A percentile compares a stretch with the other conserved stretches of the same genome.
phyloP scores from a whole-genome alignment of 2,113 vertebrate genomes.

The Pluvialis apricaria region DNA sequence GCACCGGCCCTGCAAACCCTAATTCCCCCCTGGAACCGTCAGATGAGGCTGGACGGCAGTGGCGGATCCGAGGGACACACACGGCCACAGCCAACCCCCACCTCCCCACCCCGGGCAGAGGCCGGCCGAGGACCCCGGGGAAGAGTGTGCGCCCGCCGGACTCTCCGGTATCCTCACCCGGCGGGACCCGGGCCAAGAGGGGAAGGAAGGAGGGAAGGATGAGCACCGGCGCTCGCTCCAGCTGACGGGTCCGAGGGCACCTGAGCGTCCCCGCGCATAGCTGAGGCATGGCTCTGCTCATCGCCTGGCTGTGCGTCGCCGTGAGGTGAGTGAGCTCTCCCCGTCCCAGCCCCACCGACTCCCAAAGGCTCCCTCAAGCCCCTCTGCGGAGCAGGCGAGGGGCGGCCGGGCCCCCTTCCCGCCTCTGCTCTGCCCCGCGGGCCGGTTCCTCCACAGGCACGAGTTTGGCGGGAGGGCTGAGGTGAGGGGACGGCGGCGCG shows the following conservation, averaged over 20 bases:
- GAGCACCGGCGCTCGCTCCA: slow-evolving; percentile 66
- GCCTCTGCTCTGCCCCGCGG: accelerated
- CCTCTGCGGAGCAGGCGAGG: neutral
- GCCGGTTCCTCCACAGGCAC: neutral
- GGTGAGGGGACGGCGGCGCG: neutral
- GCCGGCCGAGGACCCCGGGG: neutral
- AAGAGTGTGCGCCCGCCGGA: neutral
- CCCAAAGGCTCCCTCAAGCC: neutral
- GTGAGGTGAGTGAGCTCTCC: slow-evolving; percentile 75
- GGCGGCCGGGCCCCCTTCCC: neutral
- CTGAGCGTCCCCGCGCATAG: slow-evolving; percentile 12
- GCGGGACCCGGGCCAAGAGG: neutral
- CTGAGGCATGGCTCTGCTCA: slow-evolving; percentile 81
- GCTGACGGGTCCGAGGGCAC: slow-evolving; percentile 71
- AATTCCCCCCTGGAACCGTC: slow-evolving; percentile 71
- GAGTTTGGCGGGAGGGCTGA: neutral
- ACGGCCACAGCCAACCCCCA: neutral
- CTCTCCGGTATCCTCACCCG: neutral
- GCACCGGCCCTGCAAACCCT: slow-evolving; percentile 80
- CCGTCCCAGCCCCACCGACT: no score
- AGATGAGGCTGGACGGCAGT: slow-evolving; percentile 71
- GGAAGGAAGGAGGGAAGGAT: slow-evolving; percentile 24
- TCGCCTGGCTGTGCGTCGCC: slow-evolving; percentile 77
- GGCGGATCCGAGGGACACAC: slow-evolving; percentile 63
- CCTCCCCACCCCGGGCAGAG: neutral